Evolutionary conservation across 2,888 invertebrate species (phyloP).

Genomic region (Apantesis nais): DNA sequence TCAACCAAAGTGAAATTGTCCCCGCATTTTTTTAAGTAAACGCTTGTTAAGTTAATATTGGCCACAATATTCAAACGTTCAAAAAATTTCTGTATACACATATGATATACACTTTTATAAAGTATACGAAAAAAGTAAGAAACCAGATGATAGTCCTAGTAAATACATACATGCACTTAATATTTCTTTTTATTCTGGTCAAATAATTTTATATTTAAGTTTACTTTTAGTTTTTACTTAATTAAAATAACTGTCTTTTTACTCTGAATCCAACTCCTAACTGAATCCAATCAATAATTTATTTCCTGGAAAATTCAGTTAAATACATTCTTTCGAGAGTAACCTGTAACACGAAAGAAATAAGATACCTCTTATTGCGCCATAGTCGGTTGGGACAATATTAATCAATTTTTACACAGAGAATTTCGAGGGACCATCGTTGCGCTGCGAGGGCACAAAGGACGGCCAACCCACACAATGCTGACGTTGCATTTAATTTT

Average conservation of each 20-base stretch:
- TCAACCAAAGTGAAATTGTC: conserved; percentile 41
- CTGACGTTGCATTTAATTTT: conserved; percentile 81
- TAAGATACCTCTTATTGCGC: conserved; percentile 68
- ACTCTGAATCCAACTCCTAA: conserved; percentile 54
- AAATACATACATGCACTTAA: no score
- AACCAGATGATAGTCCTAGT: no score
- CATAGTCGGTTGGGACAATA: conserved; percentile 69
- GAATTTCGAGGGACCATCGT: conserved; percentile 70
- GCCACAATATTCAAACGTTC: conserved; percentile 43
- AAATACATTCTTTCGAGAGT: conserved; percentile 65
- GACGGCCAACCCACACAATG: conserved; percentile 64
- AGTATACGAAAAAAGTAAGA: no score
- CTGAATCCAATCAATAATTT: conserved; percentile 32
- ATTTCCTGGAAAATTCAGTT: conserved; percentile 59
- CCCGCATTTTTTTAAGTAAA: conserved; percentile 38
- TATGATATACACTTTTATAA: no score
- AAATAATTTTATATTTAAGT: no score
- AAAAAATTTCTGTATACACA: conserved; percentile 3
- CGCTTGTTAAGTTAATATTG: conserved; percentile 40
- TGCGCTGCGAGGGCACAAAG: conserved; percentile 68
- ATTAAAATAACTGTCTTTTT: conserved; percentile 65
- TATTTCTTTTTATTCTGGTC: no score
- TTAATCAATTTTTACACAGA: conserved; percentile 80
- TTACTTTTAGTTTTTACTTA: no score
- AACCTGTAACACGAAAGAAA: conserved; percentile 61